Conservation (phyloP, 1,140 invertebrate genomes). For the Lutraria rhynchaena region DNA sequence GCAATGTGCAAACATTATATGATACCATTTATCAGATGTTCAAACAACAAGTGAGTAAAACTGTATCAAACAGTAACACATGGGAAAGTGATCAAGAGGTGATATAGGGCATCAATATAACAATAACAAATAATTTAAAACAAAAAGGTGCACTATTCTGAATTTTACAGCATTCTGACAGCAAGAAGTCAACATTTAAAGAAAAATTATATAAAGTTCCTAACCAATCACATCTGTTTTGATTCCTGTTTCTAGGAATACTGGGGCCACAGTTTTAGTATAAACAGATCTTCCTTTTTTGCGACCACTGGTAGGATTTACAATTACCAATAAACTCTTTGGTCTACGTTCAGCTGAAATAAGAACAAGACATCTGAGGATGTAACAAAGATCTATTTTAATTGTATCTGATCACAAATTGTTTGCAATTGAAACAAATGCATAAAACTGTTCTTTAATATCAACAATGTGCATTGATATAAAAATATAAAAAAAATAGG, state of each 20-base stretch:
- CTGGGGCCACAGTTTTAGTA: constrained; percentile 51
- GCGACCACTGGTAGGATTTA: constrained; percentile 64
- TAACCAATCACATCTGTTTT: constrained; percentile 62
- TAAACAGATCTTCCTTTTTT: constrained; percentile 61
- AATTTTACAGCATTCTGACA: too few species aligned
- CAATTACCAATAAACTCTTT: constrained; percentile 60
- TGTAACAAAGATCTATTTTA: background rate
- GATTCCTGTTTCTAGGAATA: constrained; percentile 60
- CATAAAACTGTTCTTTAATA: background rate
- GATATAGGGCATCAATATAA: too few species aligned
- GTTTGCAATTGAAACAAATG: background rate
- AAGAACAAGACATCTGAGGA: background rate
- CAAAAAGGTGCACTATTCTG: too few species aligned
- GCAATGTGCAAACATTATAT: too few species aligned
- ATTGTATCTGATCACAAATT: too few species aligned
- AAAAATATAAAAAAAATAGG: background rate
- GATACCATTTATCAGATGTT: too few species aligned
- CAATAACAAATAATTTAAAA: too few species aligned
- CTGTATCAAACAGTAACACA: too few species aligned
- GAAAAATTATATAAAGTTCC: too few species aligned
- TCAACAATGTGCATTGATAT: background rate
- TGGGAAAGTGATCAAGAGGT: too few species aligned
- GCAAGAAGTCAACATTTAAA: too few species aligned
- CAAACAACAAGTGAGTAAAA: too few species aligned
- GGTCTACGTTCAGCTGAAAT: constrained; percentile 49